Conservation (phyloP, 2,797 vertebrate genomes). For the Ammospiza maritima region DNA sequence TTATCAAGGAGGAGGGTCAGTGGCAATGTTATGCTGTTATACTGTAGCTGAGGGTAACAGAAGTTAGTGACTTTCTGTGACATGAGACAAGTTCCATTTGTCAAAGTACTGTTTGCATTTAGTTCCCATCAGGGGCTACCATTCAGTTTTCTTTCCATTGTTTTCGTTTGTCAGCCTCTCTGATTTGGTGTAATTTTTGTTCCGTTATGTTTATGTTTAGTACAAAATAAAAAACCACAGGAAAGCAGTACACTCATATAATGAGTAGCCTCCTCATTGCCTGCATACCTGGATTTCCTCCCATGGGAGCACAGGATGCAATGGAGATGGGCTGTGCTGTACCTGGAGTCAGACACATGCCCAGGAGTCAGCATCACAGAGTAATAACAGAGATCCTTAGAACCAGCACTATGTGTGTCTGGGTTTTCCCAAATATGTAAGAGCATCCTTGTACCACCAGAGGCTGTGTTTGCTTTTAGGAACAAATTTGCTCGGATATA, state of each 20-base stretch:
- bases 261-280: background rate
- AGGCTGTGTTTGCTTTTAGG: background rate
- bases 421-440: background rate
- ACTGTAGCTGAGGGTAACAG: background rate
- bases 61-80: background rate
- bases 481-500: background rate
- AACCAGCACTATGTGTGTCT: accelerated
- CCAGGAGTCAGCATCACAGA: background rate
- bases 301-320: background rate
- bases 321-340: background rate
- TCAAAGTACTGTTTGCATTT: background rate
- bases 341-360: background rate
- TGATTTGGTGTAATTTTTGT: background rate
- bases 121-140: background rate
- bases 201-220: background rate
- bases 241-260: background rate
- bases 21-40: background rate
- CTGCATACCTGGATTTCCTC: background rate
- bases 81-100: background rate
- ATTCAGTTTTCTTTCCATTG: background rate
- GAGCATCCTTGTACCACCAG: background rate
- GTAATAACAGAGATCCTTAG: background rate
- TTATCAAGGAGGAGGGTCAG: background rate
- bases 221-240: background rate
- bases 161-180: background rate